Evolutionary conservation across 1,140 invertebrate genomes (phyloP).

Genomic region (Papilio polyxenes): DNA sequence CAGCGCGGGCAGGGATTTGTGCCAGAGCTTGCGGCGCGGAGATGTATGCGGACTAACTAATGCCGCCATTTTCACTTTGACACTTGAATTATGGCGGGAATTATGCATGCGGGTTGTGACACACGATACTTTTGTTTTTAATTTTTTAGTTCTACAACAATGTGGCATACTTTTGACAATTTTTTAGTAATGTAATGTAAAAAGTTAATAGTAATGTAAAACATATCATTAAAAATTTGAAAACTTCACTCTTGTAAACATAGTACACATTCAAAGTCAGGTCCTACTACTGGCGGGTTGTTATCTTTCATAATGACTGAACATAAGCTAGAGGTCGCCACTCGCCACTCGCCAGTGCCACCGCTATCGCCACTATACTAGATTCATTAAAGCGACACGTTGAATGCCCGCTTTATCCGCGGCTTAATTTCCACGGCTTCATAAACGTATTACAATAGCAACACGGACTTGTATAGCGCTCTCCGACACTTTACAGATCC

Average conservation of each 20-base stretch:
- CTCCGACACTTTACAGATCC: conserved; percentile 14
- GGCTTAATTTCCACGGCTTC: conserved; percentile 26
- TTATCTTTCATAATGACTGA: not conserved
- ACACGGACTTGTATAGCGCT: conserved; percentile 15
- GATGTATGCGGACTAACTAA: conserved; percentile 42
- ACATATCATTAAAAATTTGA: conserved; percentile 20
- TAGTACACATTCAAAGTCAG: not conserved
- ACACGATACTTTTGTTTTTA: not conserved
- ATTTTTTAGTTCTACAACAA: not conserved
- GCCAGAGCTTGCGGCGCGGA: conserved; percentile 32
- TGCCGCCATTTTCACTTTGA: conserved; percentile 48
- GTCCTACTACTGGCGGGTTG: not conserved
- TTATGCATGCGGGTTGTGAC: conserved; percentile 17
- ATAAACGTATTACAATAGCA: conserved; percentile 19
- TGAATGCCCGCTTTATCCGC: conserved; percentile 22
- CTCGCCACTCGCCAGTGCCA: not conserved
- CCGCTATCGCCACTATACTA: not conserved
- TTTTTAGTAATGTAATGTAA: too few relatives aligned
- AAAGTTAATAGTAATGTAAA: not conserved
- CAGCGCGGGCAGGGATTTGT: conserved; percentile 42
- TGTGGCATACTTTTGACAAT: not conserved
- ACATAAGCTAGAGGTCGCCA: conserved; percentile 11
- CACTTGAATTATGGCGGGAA: conserved; percentile 43
- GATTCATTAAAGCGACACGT: conserved; percentile 31
- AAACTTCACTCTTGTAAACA: not conserved